These are phyloP conservation scores for Taeniopygia guttata DNA, from an alignment of 2,797 vertebrate genomes.

Conservation along the genomic window DNA sequence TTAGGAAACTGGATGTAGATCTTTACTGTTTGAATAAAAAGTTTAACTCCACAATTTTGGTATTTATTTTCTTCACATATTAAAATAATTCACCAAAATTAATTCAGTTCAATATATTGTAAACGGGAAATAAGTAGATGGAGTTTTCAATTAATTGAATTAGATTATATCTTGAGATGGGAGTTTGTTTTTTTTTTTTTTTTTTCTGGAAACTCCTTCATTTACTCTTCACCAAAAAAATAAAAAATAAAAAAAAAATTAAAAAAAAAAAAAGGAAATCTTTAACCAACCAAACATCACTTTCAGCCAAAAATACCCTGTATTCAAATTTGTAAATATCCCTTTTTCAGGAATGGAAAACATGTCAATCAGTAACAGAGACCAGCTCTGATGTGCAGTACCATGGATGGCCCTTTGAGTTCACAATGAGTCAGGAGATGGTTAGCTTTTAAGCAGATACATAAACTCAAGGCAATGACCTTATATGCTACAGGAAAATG, in stretches of 20 bases:
- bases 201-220: neutral
- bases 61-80: neutral
- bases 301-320: neutral
- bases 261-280: neutral
- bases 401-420: neutral
- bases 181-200: fast-evolving
- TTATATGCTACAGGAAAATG: neutral
- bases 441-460: neutral
- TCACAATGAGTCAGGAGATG: neutral
- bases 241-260: neutral
- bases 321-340: neutral
- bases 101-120: neutral
- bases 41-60: neutral
- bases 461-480: neutral
- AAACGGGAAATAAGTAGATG: neutral
- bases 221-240: neutral
- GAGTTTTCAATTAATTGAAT: neutral
- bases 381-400: neutral
- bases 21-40: neutral
- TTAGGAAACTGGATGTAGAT: neutral
- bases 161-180: neutral
- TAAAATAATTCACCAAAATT: neutral
- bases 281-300: fast-evolving
- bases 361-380: neutral
- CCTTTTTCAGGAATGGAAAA: neutral